Base-by-base conservation (phyloP, 1,140 invertebrate genomes). In the Habropoda laboriosa region DNA sequence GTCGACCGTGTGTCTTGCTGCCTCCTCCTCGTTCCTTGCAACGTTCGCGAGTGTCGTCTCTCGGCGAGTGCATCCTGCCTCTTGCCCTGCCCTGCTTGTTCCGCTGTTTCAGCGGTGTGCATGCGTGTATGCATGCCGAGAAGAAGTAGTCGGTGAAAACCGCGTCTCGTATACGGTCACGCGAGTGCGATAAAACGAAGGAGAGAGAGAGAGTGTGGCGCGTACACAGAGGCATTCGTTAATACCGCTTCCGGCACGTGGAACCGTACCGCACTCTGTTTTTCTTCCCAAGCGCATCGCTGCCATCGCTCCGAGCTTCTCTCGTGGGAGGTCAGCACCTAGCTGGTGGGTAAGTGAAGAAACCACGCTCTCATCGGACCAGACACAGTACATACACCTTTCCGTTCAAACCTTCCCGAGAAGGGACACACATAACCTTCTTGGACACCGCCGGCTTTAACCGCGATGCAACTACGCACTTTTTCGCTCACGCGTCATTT, bases 301-400 rank as follows among this genome's bases (percentile, higher is more conserved):
- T 67, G n/a, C 58, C 27, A 40, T 42, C 55, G 66, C 63, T 83
- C 82, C 55, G n/a, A 47, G 53, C 64, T 86, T 81, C 75, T 86
- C 83, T 82, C 85, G 75, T 57, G 80, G 83, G 85, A 86, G 85
- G 85, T 86, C 85, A 86, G 83, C 83, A 86, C 85, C 80, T 81
- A 82, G 83, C 75, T 55, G 78, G 81, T 76, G 82, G 66, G 72
- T 82, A 82, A 83, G 72, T 72, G 66, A 61, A 79, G 64, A 84
- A 53, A 45, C 32, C 35, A 42, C 18, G 18, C n/a, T 60, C 55
- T 51, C 30, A 0, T 2, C 47, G 68, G 18, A n/a, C 18, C 63
- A 18, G 47, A 53, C 30, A 40, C n/a, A n/a, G n/a, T n/a, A n/a
- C n/a, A 21, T 45, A 55, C 45, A 72, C 57, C 27, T 58, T n/a